Percentiles rank a stretch among this genome's conserved stretches.
Conservation (phyloP, 2,888 invertebrate species). For the Zeuzera pyrina region DNA sequence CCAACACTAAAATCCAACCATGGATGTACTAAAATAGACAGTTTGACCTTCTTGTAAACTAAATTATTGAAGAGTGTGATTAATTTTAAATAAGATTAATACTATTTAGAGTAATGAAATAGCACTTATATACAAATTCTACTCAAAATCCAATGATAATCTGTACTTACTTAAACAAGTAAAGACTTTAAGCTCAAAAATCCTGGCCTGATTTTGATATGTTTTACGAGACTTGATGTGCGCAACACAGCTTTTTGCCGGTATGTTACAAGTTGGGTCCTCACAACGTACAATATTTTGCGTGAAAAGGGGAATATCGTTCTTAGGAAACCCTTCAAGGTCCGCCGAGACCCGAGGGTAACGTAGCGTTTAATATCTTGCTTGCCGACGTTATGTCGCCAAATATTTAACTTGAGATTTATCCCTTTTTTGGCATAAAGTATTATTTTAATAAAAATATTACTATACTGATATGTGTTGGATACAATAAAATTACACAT, state of each 20-base stretch:
- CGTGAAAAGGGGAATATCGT: conserved; percentile 25
- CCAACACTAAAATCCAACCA: no score
- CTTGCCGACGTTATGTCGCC: conserved; percentile 29
- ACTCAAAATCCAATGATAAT: no score
- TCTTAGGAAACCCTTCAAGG: conserved; percentile 41
- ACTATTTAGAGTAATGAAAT: no score
- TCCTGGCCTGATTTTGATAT: conserved; percentile 17
- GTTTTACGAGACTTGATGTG: conserved; percentile 30
- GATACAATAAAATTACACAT: not conserved
- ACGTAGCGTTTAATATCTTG: conserved; percentile 26
- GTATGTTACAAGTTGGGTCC: conserved; percentile 25
- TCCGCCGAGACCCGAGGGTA: conserved; percentile 22
- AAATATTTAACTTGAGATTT: conserved; percentile 43
- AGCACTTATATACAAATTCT: no score
- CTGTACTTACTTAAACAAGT: no score
- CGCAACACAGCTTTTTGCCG: conserved; percentile 28
- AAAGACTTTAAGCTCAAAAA: conserved; percentile 6
- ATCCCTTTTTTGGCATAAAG: not conserved
- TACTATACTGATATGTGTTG: not conserved
- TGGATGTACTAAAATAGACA: no score
- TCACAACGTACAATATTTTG: conserved; percentile 33
- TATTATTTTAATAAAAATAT: not conserved
- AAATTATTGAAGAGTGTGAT: no score
- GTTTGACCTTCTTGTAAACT: no score
- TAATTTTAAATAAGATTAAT: no score